Percentiles rank a stretch among this genome's conserved stretches.
Evolutionary conservation across 2,113 vertebrate species (phyloP).

Genomic region (Azemiops feae): DNA sequence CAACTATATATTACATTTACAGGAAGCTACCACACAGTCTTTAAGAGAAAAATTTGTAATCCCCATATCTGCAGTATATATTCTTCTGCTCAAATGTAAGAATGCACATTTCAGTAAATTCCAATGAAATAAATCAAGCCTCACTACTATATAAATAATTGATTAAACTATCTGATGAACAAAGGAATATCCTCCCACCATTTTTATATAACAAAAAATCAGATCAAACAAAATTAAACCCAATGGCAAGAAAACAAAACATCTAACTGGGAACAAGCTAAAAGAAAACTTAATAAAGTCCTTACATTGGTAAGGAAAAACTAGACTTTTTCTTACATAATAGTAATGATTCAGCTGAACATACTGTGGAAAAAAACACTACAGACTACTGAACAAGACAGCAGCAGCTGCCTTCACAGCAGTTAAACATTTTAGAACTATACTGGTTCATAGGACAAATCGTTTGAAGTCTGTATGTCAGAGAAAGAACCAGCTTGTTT

Average conservation of each 20-base stretch:
- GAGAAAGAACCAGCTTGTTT: constrained; percentile 35
- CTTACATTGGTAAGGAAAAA: neutral
- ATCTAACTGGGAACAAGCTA: neutral
- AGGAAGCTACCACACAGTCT: neutral
- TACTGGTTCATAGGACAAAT: constrained; percentile 41
- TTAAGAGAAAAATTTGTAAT: neutral
- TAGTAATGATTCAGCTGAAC: constrained; percentile 13
- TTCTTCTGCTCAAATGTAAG: neutral
- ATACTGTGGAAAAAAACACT: constrained; percentile 33
- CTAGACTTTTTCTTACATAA: constrained; percentile 2
- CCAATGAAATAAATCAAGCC: neutral
- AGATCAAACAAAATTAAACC: neutral
- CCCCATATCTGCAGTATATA: neutral
- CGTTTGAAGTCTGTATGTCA: constrained; percentile 32
- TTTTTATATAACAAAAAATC: neutral
- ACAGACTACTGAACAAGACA: constrained; percentile 44
- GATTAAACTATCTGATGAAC: neutral
- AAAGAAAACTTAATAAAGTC: constrained; percentile 33
- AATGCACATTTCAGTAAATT: neutral
- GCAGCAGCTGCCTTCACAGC: constrained; percentile 57
- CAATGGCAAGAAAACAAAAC: neutral
- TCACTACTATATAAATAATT: neutral
- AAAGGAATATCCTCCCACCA: neutral
- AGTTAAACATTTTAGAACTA: constrained; percentile 56
- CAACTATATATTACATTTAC: neutral